Conservation (phyloP, 2,888 invertebrate genomes). For the Hemicrepidius hirtus region DNA sequence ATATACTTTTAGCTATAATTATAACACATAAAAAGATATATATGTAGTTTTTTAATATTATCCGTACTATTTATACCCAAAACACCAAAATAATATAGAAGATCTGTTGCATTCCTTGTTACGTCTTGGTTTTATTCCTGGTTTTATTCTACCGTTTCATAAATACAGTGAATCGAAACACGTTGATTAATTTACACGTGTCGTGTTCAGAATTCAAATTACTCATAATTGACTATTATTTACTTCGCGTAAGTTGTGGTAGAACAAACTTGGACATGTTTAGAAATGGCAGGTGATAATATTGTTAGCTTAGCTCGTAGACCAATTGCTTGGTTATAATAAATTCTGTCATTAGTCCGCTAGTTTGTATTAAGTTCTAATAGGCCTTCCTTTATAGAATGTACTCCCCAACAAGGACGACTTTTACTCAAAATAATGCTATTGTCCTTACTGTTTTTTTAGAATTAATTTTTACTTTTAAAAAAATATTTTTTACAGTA, state of each 20-base stretch:
- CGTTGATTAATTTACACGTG: constrained; percentile 52
- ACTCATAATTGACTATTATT: constrained; percentile 42
- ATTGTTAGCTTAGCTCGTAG: constrained; percentile 36
- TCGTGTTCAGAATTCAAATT: constrained; percentile 52
- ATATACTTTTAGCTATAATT: too few species aligned
- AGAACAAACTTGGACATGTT: constrained; percentile 27
- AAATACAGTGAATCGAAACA: constrained; percentile 36
- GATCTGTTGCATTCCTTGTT: background rate
- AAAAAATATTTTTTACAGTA: too few species aligned
- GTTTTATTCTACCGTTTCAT: constrained; percentile 43
- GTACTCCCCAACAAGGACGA: too few species aligned
- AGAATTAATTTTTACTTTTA: too few species aligned
- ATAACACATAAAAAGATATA: too few species aligned
- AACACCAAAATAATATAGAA: too few species aligned
- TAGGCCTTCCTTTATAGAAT: background rate
- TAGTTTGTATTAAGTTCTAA: background rate
- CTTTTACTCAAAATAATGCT: too few species aligned
- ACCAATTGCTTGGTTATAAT: constrained; percentile 7
- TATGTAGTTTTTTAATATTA: too few species aligned
- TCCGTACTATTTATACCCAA: too few species aligned
- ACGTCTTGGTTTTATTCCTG: constrained; percentile 19
- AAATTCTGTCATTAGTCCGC: background rate
- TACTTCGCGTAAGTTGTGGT: constrained; percentile 28
- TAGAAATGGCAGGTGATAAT: constrained; percentile 40
- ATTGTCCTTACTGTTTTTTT: too few species aligned